Conservation (phyloP, 92 coral and sea anemone genomes). For the Porites cylindrica region DNA sequence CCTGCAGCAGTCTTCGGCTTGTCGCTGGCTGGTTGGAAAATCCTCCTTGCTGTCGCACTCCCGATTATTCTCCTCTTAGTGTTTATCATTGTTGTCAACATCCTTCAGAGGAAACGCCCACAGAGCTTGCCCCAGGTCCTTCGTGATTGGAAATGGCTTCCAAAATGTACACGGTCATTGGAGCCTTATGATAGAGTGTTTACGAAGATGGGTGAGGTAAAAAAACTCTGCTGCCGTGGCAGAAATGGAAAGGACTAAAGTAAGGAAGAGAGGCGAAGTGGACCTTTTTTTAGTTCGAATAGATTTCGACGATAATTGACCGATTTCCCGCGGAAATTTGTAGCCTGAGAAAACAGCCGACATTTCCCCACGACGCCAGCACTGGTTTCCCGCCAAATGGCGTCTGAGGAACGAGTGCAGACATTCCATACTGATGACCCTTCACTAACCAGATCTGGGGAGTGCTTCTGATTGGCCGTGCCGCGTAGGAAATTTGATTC, state of each 20-base stretch:
- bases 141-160: constrained; percentile 96
- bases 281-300: too few species aligned
- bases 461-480: too few species aligned
- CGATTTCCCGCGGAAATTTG: too few species aligned
- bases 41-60: constrained; percentile 85
- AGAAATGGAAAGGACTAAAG: not conserved
- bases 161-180: constrained; percentile 87
- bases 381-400: too few species aligned
- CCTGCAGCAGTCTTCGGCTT: constrained; percentile 96
- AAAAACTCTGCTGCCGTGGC: constrained; percentile 32
- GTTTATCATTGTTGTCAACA: constrained; percentile 78
- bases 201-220: constrained; percentile 71
- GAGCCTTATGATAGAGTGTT: constrained; percentile 85
- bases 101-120: constrained; percentile 89
- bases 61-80: constrained; percentile 79
- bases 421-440: too few species aligned
- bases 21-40: constrained; percentile 97
- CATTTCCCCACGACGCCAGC: too few species aligned
- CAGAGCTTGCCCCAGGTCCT: constrained; percentile 74
- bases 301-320: too few species aligned
- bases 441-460: too few species aligned
- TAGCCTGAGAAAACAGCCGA: too few species aligned
- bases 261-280: too few species aligned
- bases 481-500: too few species aligned
- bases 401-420: too few species aligned